Evolutionary conservation across 2,888 invertebrate species (phyloP).

Genomic region (Phyllotreta cruciferae): DNA sequence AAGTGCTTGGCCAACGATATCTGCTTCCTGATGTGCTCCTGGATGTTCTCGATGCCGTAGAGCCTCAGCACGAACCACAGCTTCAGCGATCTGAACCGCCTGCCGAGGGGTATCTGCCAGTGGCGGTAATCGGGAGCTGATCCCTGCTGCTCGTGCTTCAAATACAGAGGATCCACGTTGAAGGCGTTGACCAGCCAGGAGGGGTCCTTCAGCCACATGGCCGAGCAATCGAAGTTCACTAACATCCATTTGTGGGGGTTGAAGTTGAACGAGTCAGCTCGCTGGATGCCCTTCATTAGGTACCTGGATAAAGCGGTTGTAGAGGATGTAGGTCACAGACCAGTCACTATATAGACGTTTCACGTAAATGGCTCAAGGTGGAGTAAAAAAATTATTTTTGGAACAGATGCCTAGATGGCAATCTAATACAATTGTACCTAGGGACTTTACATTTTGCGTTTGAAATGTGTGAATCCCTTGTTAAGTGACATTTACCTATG

Average conservation of each 20-base stretch:
- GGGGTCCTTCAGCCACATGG: slow-evolving; percentile 95
- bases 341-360: too few species aligned
- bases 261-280: slow-evolving; percentile 96
- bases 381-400: too few species aligned
- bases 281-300: slow-evolving; percentile 86
- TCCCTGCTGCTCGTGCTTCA: slow-evolving; percentile 93
- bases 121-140: slow-evolving; percentile 93
- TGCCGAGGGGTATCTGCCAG: slow-evolving; percentile 95
- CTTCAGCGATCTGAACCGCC: slow-evolving; percentile 91
- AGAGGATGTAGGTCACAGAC: too few species aligned
- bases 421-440: too few species aligned
- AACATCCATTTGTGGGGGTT: slow-evolving; percentile 99
- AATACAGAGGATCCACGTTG: slow-evolving; percentile 95
- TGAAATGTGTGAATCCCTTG: too few species aligned
- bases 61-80: slow-evolving; percentile 94
- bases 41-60: slow-evolving; percentile 88
- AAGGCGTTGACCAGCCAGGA: slow-evolving; percentile 92
- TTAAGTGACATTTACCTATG: too few species aligned
- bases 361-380: too few species aligned
- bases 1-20: slow-evolving; percentile 87
- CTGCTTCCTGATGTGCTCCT: slow-evolving; percentile 85
- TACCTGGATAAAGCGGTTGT: slow-evolving; percentile 69
- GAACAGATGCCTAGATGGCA: too few species aligned
- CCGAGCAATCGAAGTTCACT: slow-evolving; percentile 98
- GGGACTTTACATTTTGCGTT: too few species aligned